Evolutionary conservation across 2,797 vertebrate genomes (phyloP), one percentile per base, ranked within the genome.

Genomic region (Pygocentrus nattereri): DNA sequence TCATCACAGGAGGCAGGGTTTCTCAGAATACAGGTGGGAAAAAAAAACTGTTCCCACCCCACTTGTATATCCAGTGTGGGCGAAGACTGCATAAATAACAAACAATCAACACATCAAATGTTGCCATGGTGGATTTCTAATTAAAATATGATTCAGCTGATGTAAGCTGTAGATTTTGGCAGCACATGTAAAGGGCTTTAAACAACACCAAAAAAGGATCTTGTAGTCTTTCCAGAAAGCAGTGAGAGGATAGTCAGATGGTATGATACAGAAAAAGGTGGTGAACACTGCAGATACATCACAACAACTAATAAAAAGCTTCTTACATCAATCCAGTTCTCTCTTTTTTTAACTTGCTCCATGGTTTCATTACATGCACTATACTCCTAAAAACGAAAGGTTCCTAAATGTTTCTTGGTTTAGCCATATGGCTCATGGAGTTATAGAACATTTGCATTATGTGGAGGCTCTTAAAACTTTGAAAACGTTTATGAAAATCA

Each of bases 81-180:
- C 47, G 13, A 80, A 31, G 30, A 64, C 30, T 31, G 19, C 71
- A 67, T 47, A 67, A 61, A 79, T 62, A 18, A 47, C 68, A 79
- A 81, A 76, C 71, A 67, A 44, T 76, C 58, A 79, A 47, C 2
- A 49, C 25, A n/a, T n/a, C 7, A 4, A 41, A 71, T 49, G n/a
- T 52, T 81, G 47, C 68, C 52, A 77, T 19, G 54, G 71, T 30
- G 15, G 62, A 85, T 25, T 69, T 34, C 34, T 65, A 69, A 86
- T 82, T 83, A 75, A 82, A 81, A 30, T 21, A 74, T 38, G 8
- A 65, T 41, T 76, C 74, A 65, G 78, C 31, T 83, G 61, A 81
- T 76, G 58, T 34, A 72, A 83, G 47, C 71, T 58, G 31, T 76
- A 68, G 19, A 78, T 44, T 61, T 62, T 47, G 49, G 38, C 62